Conservation (phyloP, 2,888 invertebrate species). For the Heteropelma amictum region DNA sequence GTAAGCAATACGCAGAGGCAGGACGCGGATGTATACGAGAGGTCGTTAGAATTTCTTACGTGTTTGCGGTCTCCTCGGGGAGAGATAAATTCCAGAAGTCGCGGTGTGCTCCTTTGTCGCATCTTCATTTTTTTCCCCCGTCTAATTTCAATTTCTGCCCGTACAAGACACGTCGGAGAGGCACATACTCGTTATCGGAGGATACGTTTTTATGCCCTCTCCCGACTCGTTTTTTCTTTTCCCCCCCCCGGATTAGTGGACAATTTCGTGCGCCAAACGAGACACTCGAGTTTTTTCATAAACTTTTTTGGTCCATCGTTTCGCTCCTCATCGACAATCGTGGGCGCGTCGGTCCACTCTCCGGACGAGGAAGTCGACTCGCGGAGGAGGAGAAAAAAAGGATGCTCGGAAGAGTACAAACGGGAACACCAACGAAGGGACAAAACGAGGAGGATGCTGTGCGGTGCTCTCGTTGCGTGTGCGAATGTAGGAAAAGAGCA, state of each 20-base stretch:
- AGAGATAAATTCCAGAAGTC: constrained; percentile 51
- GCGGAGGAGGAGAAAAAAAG: constrained; percentile 1
- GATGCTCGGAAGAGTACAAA: constrained; percentile 14
- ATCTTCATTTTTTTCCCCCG: background rate
- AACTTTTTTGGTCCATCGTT: background rate
- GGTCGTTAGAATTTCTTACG: constrained; percentile 46
- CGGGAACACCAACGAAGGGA: constrained; percentile 51
- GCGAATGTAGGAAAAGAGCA: too few species aligned
- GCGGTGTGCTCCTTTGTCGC: background rate
- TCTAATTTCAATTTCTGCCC: too few species aligned
- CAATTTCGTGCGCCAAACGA: too few species aligned
- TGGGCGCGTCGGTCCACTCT: background rate
- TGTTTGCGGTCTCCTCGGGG: constrained; percentile 15
- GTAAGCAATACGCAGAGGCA: constrained; percentile 29
- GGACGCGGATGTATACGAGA: constrained; percentile 26
- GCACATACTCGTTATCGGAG: too few species aligned
- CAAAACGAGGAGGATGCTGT: constrained; percentile 29
- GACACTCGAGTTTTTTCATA: constrained; percentile 15
- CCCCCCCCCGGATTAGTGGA: too few species aligned
- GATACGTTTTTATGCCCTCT: too few species aligned
- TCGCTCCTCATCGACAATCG: constrained; percentile 29
- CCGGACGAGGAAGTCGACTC: background rate
- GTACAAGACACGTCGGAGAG: too few species aligned
- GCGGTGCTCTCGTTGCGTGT: constrained; percentile 47
- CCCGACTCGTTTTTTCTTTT: background rate